Evolutionary conservation across 2,113 vertebrate genomes (phyloP), one percentile per base, ranked within the genome.

Genomic region (Lamprotornis superbus): DNA sequence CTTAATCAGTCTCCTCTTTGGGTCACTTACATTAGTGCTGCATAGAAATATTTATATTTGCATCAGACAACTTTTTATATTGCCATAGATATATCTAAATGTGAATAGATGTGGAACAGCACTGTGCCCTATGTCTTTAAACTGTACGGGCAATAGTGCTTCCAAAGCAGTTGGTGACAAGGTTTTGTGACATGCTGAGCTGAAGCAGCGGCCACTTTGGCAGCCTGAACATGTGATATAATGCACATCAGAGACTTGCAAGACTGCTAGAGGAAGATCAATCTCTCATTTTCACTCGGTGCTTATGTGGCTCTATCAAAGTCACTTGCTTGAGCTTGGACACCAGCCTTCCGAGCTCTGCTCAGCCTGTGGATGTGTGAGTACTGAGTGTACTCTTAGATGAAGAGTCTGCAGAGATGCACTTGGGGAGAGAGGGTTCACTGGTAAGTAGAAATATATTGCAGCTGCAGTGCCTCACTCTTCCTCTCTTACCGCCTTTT

Each of bases 341-440:
- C 24, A 46, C 8, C 47, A 84, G 31, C 37, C 55, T 33, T 81
- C 23, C 67, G 22, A 76, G 14, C 27, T 47, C 40, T 49, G 49
- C 74, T 84, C 46, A 65, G 12, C 42, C 56, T 65, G 10, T 40
- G 28, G 12, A 1, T 35, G 12, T 5, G 0, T 40, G 27, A 33
- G 24, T 20, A 8, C 2, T 2, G 40, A 42, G 40, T 15, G 40
- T 42, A 42, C 20, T 71, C 12, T 56, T 70, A 52, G 52, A 22
- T 28, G 33, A 27, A 56, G 61, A 8, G 52, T 59, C 88, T 95
- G 46, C 33, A 79, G 86, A 85, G 24, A 15, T 1, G 1, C 2
- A 4, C 1, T 7, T 33, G 18, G 3, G 6, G 25, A 40, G 2
- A 14, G 4, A 33, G 4, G 13, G 2, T 75, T 80, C 52, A 50